Conservation (phyloP, 2,113 vertebrate species). For the Epinephelus lanceolatus region DNA sequence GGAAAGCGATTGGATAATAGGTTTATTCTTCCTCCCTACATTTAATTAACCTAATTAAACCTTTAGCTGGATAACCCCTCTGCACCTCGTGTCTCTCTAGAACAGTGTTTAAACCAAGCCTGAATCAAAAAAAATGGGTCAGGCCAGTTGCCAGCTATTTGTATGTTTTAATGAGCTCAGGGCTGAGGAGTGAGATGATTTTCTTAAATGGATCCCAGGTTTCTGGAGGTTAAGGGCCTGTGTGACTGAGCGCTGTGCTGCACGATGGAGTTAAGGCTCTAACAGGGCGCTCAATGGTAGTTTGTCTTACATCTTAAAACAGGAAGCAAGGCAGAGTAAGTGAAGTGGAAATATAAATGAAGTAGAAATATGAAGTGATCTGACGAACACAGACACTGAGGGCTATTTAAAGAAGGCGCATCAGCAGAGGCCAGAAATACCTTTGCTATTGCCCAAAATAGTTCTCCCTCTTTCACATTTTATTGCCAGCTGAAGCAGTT, state of each 20-base stretch:
- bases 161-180: conserved; percentile 33
- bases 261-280: not conserved
- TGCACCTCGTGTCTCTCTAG: conserved; percentile 7
- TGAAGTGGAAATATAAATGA: conserved; percentile 20
- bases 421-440: conserved; percentile 50
- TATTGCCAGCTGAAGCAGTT: not conserved
- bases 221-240: conserved; percentile 2
- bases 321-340: conserved; percentile 7
- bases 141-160: conserved; percentile 27
- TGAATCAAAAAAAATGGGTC: conserved; percentile 22
- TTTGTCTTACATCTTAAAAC: conserved; percentile 6
- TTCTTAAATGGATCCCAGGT: conserved; percentile 19
- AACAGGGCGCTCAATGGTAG: not conserved
- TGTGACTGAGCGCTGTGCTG: not conserved
- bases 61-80: not conserved
- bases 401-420: conserved; percentile 52
- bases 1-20: not conserved
- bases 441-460: conserved; percentile 47
- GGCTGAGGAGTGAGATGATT: conserved; percentile 13
- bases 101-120: conserved; percentile 28
- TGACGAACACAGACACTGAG: conserved; percentile 4
- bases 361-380: conserved; percentile 25
- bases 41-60: conserved; percentile 35
- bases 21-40: not conserved
- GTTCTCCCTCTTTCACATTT: conserved; percentile 1